Conservation (phyloP, 2,113 vertebrate genomes). For the Syrrhaptes paradoxus region DNA sequence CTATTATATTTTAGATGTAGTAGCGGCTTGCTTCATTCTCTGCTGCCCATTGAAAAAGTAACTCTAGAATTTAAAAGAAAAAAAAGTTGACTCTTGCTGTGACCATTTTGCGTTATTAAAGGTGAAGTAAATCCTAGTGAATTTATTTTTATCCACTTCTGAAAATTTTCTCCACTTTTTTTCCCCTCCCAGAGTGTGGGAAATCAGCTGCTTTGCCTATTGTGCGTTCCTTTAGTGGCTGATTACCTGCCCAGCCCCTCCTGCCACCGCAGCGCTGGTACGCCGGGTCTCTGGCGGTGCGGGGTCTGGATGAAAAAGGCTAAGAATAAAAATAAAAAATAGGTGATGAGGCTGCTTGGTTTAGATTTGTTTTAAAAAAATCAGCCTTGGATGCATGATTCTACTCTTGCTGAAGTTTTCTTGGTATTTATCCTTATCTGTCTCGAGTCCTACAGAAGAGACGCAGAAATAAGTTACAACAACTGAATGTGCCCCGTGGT, state of each 20-base stretch:
- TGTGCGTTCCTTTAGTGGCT: neutral
- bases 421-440: neutral
- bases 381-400: accelerated
- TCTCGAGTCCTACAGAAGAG: accelerated
- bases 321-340: accelerated
- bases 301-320: neutral
- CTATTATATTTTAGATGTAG: neutral
- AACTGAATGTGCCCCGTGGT: accelerated
- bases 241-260: neutral
- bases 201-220: neutral
- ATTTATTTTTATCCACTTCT: neutral
- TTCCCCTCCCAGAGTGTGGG: accelerated
- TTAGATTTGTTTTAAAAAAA: neutral
- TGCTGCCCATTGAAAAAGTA: neutral
- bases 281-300: accelerated
- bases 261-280: neutral
- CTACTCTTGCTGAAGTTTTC: accelerated
- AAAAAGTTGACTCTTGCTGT: neutral
- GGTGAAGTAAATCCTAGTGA: neutral
- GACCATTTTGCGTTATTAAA: neutral
- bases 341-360: neutral
- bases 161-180: neutral
- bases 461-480: accelerated
- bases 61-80: neutral
- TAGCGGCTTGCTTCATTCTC: neutral